Evolutionary conservation across 2,113 vertebrate genomes (phyloP).

Genomic region (Calonectris borealis): DNA sequence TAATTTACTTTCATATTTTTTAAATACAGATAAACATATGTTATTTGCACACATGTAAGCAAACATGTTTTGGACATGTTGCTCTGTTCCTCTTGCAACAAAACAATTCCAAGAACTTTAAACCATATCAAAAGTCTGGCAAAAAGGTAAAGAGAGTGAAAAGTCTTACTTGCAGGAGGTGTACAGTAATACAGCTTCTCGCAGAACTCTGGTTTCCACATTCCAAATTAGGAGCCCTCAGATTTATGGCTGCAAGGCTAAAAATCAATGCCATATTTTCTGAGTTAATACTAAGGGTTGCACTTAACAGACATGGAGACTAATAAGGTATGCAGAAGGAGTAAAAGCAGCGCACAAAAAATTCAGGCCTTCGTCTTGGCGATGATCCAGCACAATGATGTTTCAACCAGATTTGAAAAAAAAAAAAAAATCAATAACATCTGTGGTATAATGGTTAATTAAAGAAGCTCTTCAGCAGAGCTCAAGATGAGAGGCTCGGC

Average conservation of each 20-base stretch:
- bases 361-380: conserved; percentile 90
- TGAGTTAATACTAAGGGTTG: conserved; percentile 92
- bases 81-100: not conserved
- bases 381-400: conserved; percentile 93
- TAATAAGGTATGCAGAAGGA: conserved; percentile 99
- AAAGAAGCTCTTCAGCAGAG: conserved; percentile 98
- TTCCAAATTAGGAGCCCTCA: conserved; percentile 86
- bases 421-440: conserved; percentile 97
- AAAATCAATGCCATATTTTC: conserved; percentile 99
- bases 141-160: conserved; percentile 51
- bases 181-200: conserved; percentile 67
- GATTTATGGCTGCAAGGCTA: conserved; percentile 85
- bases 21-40: not conserved
- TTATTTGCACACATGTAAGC: not conserved
- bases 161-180: conserved; percentile 72
- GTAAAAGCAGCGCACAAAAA: conserved; percentile 80
- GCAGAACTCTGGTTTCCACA: conserved; percentile 80
- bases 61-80: not conserved
- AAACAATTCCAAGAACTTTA: not conserved
- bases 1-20: not conserved
- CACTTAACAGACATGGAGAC: conserved; percentile 94
- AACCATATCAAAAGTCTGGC: not conserved
- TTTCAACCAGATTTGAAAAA: conserved; percentile 88
- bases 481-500: conserved; percentile 97
- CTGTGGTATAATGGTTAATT: conserved; percentile 99